phyloP scores from a whole-genome alignment of 2,888 invertebrate genomes.

The Luperina testacea region DNA sequence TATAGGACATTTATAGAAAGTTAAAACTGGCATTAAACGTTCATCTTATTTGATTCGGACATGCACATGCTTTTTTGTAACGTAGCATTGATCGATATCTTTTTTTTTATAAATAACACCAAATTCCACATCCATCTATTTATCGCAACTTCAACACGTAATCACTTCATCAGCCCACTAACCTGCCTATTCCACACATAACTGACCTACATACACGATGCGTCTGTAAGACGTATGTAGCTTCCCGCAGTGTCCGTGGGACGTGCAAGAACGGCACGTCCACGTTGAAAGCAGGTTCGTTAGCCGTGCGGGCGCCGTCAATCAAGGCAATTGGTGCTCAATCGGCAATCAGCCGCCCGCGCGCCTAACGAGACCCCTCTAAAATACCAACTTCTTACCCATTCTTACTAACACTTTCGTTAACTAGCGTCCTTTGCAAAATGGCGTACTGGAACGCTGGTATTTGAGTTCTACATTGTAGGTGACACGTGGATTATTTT shows the following conservation, averaged over 20 bases:
- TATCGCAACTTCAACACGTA: slow-evolving; percentile 21
- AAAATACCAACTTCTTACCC: slow-evolving; percentile 82
- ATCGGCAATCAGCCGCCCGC: slow-evolving; percentile 88
- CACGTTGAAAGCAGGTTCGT: slow-evolving; percentile 89
- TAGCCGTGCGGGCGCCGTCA: slow-evolving; percentile 87
- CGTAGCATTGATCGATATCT: background rate
- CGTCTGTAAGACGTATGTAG: slow-evolving; percentile 61
- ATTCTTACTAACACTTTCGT: slow-evolving; percentile 77
- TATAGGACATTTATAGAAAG: background rate
- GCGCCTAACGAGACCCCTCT: slow-evolving; percentile 84
- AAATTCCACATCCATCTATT: slow-evolving; percentile 9
- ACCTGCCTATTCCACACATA: slow-evolving; percentile 46
- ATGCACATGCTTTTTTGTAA: background rate
- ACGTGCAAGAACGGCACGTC: slow-evolving; percentile 75
- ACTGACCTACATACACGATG: slow-evolving; percentile 57
- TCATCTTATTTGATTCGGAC: background rate
- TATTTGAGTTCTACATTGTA: background rate
- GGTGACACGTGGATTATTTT: background rate
- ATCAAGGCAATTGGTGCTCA: slow-evolving; percentile 90
- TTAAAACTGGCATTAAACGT: background rate
- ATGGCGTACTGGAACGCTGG: slow-evolving; percentile 22
- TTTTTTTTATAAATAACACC: background rate
- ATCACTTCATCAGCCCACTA: slow-evolving; percentile 45
- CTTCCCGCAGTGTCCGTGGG: slow-evolving; percentile 43
- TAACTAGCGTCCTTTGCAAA: slow-evolving; percentile 62